Evolutionary conservation across 1,140 invertebrate genomes (phyloP).

Genomic region (Pteromalus puparum): DNA sequence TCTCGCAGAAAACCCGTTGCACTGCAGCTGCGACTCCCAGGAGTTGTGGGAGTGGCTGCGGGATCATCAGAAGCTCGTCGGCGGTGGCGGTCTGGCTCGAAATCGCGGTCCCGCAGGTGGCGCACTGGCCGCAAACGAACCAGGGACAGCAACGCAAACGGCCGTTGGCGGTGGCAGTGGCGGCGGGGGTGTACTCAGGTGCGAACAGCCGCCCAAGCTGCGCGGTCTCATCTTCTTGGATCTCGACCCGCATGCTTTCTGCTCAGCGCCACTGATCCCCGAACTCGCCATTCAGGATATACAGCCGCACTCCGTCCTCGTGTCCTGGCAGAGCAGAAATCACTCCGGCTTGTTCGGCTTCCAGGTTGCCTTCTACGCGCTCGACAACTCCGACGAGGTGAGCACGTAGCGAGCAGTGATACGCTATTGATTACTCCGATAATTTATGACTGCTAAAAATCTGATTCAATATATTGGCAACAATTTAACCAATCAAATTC

Average conservation of each 20-base stretch:
- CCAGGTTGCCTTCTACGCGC: constrained; percentile 88
- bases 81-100: constrained; percentile 63
- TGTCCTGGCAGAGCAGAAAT: constrained; percentile 93
- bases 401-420: too few species aligned
- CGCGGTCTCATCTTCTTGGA: constrained; percentile 84
- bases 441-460: too few species aligned
- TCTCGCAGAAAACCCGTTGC: constrained; percentile 87
- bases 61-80: constrained; percentile 86
- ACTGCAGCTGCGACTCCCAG: constrained; percentile 91
- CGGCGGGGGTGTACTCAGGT: constrained; percentile 62
- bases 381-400: constrained; percentile 78
- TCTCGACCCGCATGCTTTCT: constrained; percentile 87
- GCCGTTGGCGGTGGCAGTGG: too few species aligned
- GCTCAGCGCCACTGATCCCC: constrained; percentile 86
- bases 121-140: neutral
- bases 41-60: constrained; percentile 93
- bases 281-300: constrained; percentile 91
- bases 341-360: constrained; percentile 90
- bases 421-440: too few species aligned
- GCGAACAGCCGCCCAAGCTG: constrained; percentile 87
- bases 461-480: too few species aligned
- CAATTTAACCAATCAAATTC: neutral
- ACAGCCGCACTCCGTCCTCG: constrained; percentile 89
- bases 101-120: constrained; percentile 68
- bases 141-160: neutral